Evolutionary conservation across 1,140 invertebrate genomes (phyloP).

Genomic region (Ptiloglossa arizonensis): DNA sequence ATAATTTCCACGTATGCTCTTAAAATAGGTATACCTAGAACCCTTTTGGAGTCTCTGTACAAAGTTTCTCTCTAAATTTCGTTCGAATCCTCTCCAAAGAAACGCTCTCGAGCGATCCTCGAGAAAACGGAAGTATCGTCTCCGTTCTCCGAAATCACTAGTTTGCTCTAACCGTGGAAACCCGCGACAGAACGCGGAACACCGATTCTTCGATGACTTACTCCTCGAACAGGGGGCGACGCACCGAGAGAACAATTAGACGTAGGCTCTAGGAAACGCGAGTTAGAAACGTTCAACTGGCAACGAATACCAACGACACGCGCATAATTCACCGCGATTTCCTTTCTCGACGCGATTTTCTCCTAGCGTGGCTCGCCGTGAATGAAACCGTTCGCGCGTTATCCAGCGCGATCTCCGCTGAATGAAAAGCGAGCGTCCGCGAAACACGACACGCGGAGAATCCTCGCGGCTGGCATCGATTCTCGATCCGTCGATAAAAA

Average conservation of each 20-base stretch:
- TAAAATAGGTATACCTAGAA: too few relatives aligned
- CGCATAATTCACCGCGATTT: constrained; percentile 35
- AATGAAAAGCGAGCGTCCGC: constrained; percentile 7
- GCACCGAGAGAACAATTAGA: constrained; percentile 23
- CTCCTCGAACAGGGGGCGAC: background rate
- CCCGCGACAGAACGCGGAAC: too few relatives aligned
- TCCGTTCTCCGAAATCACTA: too few relatives aligned
- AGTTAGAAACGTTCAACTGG: background rate
- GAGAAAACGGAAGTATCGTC: too few relatives aligned
- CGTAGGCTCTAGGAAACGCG: background rate
- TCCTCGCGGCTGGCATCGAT: background rate
- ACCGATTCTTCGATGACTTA: background rate
- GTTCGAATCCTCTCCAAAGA: too few relatives aligned
- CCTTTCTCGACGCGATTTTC: constrained; percentile 35
- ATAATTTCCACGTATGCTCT: too few relatives aligned
- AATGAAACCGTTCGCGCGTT: constrained; percentile 26
- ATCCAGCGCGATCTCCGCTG: constrained; percentile 6
- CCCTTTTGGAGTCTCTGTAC: too few relatives aligned
- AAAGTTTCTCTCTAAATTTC: too few relatives aligned
- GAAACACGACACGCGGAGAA: too few relatives aligned
- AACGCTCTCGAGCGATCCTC: too few relatives aligned
- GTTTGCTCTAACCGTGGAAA: too few relatives aligned
- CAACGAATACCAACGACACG: background rate
- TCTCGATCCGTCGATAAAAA: background rate
- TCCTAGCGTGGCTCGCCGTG: background rate